Conservation (phyloP, 2,113 vertebrate species). For the Taurulus bubalis region DNA sequence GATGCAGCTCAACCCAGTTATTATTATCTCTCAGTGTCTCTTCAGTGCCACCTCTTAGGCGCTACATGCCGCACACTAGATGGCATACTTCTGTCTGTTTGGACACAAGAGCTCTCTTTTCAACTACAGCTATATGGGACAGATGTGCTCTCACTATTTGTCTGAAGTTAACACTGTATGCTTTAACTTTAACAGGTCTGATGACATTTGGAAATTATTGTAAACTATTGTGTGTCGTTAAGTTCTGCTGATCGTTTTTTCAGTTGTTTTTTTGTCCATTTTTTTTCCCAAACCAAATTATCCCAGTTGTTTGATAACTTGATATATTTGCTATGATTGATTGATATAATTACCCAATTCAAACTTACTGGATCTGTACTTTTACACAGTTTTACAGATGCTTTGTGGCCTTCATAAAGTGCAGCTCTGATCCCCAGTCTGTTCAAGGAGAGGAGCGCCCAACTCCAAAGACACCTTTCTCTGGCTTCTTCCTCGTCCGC, state of each 20-base stretch:
- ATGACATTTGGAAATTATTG: not conserved
- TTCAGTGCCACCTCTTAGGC: not conserved
- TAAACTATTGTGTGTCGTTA: no score
- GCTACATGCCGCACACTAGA: not conserved
- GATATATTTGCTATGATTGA: no score
- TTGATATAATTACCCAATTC: not conserved
- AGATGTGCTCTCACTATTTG: not conserved
- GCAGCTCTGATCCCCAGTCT: slow-evolving; percentile 52
- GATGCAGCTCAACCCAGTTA: not conserved
- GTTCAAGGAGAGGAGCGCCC: slow-evolving; percentile 40
- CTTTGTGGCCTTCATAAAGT: slow-evolving; percentile 78
- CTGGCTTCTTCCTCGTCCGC: slow-evolving; percentile 2
- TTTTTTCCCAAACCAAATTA: no score
- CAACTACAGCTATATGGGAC: not conserved
- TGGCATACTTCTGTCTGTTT: not conserved
- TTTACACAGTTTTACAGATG: slow-evolving; percentile 73
- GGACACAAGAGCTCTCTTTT: not conserved
- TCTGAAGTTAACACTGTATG: not conserved
- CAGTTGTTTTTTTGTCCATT: no score
- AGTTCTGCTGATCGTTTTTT: not conserved
- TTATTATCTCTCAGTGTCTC: not conserved
- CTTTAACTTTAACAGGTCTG: not conserved
- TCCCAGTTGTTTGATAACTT: not conserved
- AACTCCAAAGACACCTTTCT: slow-evolving; percentile 4
- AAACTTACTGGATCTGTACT: not conserved